phyloP scores from a whole-genome alignment of 2,797 vertebrate species.

The Ctenosaura bakeri region DNA sequence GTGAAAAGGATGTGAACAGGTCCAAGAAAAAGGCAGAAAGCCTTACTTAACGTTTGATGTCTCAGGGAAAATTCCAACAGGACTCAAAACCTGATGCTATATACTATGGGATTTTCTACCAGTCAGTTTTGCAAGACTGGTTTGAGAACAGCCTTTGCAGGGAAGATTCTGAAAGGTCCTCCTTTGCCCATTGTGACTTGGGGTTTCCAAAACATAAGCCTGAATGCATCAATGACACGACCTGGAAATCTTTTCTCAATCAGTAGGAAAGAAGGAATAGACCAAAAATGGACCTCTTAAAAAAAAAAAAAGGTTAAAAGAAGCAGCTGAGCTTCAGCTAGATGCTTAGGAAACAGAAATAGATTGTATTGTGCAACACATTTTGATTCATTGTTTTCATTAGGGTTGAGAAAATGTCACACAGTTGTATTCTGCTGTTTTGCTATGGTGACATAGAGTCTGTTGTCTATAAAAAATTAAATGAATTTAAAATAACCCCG shows the following conservation, averaged over 20 bases:
- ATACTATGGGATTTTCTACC: neutral
- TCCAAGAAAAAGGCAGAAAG: neutral
- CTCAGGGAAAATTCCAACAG: neutral
- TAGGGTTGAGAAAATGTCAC: neutral
- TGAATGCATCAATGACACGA: neutral
- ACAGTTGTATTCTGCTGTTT: neutral
- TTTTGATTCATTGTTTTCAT: neutral
- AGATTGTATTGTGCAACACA: neutral
- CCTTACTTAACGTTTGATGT: neutral
- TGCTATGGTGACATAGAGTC: neutral
- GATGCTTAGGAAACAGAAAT: neutral
- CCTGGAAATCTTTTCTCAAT: neutral
- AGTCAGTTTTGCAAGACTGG: neutral
- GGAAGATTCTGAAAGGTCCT: neutral
- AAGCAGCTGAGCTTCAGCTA: neutral
- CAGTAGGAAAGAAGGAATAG: neutral
- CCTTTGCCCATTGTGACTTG: neutral
- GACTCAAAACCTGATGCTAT: neutral
- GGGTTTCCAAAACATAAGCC: neutral
- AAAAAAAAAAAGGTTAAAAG: neutral
- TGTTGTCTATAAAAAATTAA: neutral
- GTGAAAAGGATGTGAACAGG: neutral
- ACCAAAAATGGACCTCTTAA: neutral
- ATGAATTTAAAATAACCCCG: neutral
- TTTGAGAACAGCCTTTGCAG: neutral